These are phyloP conservation scores for Orestias chungarensis DNA, from an alignment of 2,797 vertebrate species.

Conservation along the genomic window DNA sequence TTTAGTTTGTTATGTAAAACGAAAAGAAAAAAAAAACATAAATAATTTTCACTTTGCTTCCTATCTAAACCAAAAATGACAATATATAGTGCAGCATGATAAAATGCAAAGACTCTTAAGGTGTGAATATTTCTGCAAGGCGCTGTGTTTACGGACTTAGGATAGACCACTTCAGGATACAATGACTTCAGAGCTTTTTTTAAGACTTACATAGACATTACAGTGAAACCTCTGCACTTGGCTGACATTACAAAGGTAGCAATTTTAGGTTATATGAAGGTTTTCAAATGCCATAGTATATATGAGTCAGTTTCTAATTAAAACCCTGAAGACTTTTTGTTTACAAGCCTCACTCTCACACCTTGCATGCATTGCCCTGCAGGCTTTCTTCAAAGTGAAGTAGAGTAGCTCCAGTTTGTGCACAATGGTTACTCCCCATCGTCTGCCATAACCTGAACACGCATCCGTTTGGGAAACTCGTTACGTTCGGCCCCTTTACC, in stretches of 20 bases:
- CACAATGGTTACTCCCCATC: slow-evolving; percentile 64
- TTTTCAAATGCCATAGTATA: slow-evolving; percentile 30
- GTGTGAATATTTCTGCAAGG: neutral
- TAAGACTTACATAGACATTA: slow-evolving; percentile 14
- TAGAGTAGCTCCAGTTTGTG: slow-evolving; percentile 70
- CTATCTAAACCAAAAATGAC: neutral
- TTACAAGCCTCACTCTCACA: slow-evolving; percentile 65
- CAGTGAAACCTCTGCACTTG: slow-evolving; percentile 25
- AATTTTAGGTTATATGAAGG: slow-evolving; percentile 34
- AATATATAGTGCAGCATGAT: neutral
- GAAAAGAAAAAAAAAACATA: too few species aligned
- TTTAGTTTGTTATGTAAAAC: too few species aligned
- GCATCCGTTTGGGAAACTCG: slow-evolving; percentile 69
- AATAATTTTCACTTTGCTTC: neutral
- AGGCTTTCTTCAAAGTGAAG: slow-evolving; percentile 72
- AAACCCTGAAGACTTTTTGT: slow-evolving; percentile 55
- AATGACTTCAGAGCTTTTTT: slow-evolving; percentile 10
- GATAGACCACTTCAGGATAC: slow-evolving; percentile 15
- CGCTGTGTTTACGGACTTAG: too few species aligned
- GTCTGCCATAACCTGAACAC: slow-evolving; percentile 62
- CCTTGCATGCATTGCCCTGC: slow-evolving; percentile 74
- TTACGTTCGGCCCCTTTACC: slow-evolving; percentile 54
- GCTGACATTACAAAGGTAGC: slow-evolving; percentile 7
- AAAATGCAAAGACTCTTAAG: neutral
- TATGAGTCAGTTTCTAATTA: slow-evolving; percentile 57